Evolutionary conservation across 2,797 vertebrate species (phyloP).

Genomic region (Periparus ater): DNA sequence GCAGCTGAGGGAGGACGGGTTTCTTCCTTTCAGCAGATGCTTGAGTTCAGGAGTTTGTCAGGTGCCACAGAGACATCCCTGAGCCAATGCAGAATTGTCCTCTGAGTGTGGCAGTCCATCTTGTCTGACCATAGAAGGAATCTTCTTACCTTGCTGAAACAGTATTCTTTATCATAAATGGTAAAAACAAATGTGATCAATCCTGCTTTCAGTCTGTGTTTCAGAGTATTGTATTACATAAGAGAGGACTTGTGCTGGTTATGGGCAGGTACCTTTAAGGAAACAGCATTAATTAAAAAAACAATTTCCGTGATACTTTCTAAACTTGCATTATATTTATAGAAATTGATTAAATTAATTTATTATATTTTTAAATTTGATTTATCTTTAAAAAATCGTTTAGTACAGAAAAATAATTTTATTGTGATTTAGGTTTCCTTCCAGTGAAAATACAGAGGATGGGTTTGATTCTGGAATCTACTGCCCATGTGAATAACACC

Average conservation of each 20-base stretch:
- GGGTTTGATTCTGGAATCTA: background rate
- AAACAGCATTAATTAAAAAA: background rate
- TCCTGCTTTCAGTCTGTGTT: background rate
- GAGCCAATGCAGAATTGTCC: background rate
- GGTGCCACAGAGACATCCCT: background rate
- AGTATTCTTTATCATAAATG: background rate
- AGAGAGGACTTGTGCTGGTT: background rate
- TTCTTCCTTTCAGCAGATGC: background rate
- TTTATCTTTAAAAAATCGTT: background rate
- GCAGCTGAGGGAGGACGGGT: background rate
- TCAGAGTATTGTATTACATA: background rate
- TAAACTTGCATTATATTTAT: background rate
- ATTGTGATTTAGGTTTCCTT: background rate
- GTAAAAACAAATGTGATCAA: background rate
- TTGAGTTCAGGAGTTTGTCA: background rate
- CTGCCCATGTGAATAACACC: background rate
- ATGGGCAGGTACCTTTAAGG: background rate
- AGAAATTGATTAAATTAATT: background rate
- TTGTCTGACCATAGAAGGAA: background rate
- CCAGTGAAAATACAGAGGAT: background rate
- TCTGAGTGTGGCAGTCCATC: background rate
- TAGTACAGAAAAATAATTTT: background rate
- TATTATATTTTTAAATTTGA: background rate
- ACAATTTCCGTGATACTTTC: background rate
- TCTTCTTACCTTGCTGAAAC: background rate